Conservation (phyloP, 2,797 vertebrate species). For the Mormyrus hasselquistii region DNA sequence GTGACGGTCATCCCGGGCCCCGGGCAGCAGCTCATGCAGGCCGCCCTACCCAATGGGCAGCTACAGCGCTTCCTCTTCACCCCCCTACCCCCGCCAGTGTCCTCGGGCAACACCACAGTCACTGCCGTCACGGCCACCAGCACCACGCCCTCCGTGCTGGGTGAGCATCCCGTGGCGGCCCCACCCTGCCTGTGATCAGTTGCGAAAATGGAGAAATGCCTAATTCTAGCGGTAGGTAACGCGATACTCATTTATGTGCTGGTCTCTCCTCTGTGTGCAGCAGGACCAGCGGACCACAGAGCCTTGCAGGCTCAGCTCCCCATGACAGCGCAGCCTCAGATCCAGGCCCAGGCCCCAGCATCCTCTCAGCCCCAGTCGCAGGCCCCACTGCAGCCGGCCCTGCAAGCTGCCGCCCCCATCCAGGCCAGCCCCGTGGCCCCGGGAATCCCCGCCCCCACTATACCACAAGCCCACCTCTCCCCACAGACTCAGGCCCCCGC, state of each 20-base stretch:
- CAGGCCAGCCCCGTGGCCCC: constrained; percentile 57
- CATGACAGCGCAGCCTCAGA: constrained; percentile 28
- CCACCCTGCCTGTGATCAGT: background rate
- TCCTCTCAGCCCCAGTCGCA: constrained; percentile 63
- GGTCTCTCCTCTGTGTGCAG: background rate
- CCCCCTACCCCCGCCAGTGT: constrained; percentile 52
- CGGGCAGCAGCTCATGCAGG: constrained; percentile 97
- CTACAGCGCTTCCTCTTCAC: constrained; percentile 95
- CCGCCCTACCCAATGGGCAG: constrained; percentile 88
- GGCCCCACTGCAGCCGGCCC: constrained; percentile 52
- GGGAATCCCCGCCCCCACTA: constrained; percentile 60
- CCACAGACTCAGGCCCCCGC: constrained; percentile 68
- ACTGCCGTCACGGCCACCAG: constrained; percentile 60
- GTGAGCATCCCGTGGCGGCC: constrained; percentile 47
- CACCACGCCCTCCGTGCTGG: constrained; percentile 65
- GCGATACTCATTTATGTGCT: background rate
- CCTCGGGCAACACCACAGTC: constrained; percentile 41
- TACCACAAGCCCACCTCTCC: constrained; percentile 74
- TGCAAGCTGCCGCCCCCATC: constrained; percentile 60
- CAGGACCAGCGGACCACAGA: constrained; percentile 58
- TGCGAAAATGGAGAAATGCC: background rate
- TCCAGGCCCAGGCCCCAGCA: constrained; percentile 44
- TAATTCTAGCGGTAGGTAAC: background rate
- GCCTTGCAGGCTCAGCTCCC: constrained; percentile 23
- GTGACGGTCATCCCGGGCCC: constrained; percentile 88